Evolutionary conservation across 2,797 vertebrate genomes (phyloP).

Genomic region (Acrossocheilus wenchowensis): DNA sequence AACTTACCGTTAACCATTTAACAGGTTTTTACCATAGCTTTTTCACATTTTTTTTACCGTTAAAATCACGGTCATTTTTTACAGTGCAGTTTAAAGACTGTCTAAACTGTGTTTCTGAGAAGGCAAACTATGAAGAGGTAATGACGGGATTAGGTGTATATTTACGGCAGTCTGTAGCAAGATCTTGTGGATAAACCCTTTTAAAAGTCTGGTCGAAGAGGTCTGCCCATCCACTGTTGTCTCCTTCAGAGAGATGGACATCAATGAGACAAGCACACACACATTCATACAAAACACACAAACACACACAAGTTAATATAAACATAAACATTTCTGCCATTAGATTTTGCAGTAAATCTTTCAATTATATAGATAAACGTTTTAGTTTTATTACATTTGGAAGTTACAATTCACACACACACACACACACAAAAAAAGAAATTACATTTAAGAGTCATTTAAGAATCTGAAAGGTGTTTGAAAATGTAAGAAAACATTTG

Average conservation of each 20-base stretch:
- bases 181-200: conserved; percentile 62
- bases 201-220: conserved; percentile 71
- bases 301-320: not conserved
- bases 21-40: too few relatives aligned
- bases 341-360: not conserved
- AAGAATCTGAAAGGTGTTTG: not conserved
- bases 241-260: conserved; percentile 66
- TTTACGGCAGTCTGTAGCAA: conserved; percentile 73
- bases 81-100: not conserved
- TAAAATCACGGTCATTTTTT: too few relatives aligned
- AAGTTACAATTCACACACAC: not conserved
- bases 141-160: not conserved
- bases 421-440: too few relatives aligned
- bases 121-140: not conserved
- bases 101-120: conserved; percentile 6
- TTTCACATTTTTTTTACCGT: too few relatives aligned
- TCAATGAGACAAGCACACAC: conserved; percentile 40
- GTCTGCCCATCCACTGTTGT: conserved; percentile 72
- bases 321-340: not conserved
- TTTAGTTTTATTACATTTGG: not conserved
- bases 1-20: too few relatives aligned
- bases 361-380: not conserved
- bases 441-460: not conserved
- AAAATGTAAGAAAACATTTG: not conserved
- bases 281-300: not conserved